Base-by-base conservation (phyloP, 2,113 vertebrate species). In the Chlamydotis undulata region DNA sequence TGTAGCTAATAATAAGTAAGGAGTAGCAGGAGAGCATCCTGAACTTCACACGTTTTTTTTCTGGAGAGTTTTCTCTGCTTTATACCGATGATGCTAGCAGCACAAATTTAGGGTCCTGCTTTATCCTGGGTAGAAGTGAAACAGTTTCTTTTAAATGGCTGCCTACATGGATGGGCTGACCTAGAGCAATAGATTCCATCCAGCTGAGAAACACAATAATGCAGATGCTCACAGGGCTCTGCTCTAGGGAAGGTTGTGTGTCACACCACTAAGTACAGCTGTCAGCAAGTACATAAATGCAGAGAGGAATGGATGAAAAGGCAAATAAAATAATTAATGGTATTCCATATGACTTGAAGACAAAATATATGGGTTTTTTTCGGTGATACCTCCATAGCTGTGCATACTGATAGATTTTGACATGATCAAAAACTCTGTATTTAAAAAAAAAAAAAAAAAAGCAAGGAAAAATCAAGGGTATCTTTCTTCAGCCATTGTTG, bases 211-310 rank as follows among this genome's bases (percentile, higher is more conserved):
- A 63, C 77, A 91, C 67, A 89, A 52, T 87, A 91, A 77, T 7
- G 61, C 60, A 60, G 43, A 56, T 74, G 90, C 83, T 93, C 63
- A 85, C 70, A 83, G 78, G 59, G 22, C 50, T 94, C 57, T 90
- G 94, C 94, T 95, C 85, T 50, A 92, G 74, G 84, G 74, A 83
- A 95, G 45, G 61, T 68, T 93, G 67, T 85, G 49, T 78, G 78
- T 50, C 90, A 91, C 5, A 4, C 63, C 92, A 80, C 59, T 84
- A 96, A 93, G 57, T 91, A 69, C 21, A 64, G 80, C 68, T 97
- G 85, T 83, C 90, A 96, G 64, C 75, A 76, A 78, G 25, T 89
- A 60, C 57, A 56, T 43, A 75, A 92, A 41, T 37, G 33, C n/a
- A 61, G 53, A 82, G 25, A 65, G 7, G 19, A 94, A 85, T 2